Evolutionary conservation across 2,888 invertebrate genomes (phyloP), one percentile per base, ranked within the genome.

Genomic region (Rhopalosiphum nymphaeae): DNA sequence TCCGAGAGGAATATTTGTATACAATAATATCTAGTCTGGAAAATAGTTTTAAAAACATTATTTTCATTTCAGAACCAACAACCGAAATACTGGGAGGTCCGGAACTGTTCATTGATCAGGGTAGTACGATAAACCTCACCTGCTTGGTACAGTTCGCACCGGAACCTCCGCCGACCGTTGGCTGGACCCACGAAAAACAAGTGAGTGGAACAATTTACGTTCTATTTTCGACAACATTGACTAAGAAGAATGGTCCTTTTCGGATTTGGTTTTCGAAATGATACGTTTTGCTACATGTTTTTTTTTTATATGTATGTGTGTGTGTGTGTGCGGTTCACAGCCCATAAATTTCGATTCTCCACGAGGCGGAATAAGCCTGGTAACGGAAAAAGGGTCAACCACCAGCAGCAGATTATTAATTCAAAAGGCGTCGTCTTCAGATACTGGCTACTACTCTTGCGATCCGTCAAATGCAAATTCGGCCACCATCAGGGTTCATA

Each of bases 311-410:
- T 49, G 11, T 49, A 2, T 78, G 26, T 88, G n/a, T 85, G 44
- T 87, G 61, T 94, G 61, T 92, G 78, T 87, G 42, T 94, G 95
- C 95, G 95, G 95, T 95, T 96, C 96, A 95, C 96, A 98, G 97
- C 97, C 97, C 95, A 98, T 98, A 96, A 98, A 98, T 96, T 98
- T 98, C 96, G 98, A 98, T 96, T 98, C 98, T 94, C 98, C 98
- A 67, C 97, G 98, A 92, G 98, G 98, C 88, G 98, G 98, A 86
- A 98, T 98, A 96, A 98, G 98, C 95, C 96, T 98, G 95, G 98
- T 98, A 95, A 98, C 98, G 86, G 98, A 98, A 96, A 98, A 98
- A 96, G 98, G 98, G 93, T 97, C 97, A 95, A 97, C 98, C 95
- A 98, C 98, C 95, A 98, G 98, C 95, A 98, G 98, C 96, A 97